These are phyloP conservation scores for Sminthurides bifidus DNA, from an alignment of 1,140 invertebrate genomes.

Conservation along the genomic window DNA sequence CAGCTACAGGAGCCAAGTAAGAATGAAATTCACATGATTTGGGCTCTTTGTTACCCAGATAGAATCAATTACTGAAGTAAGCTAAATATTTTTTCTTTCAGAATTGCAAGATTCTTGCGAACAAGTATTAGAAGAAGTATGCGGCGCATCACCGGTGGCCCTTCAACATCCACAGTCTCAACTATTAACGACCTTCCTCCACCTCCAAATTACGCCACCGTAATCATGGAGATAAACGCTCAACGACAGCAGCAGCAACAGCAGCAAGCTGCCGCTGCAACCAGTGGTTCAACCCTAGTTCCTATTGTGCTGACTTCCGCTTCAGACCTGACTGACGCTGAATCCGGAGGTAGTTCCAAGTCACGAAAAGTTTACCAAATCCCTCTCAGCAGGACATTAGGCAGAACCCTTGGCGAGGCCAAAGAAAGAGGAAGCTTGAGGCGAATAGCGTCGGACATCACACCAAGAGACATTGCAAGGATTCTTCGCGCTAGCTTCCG, in stretches of 20 bases:
- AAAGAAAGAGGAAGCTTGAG: slow-evolving; percentile 21
- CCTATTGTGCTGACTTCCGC: neutral
- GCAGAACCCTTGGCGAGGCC: slow-evolving; percentile 11
- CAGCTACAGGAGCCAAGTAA: slow-evolving; percentile 63
- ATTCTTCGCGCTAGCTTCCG: slow-evolving; percentile 30
- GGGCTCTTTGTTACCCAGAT: neutral
- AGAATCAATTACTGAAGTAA: too few species aligned
- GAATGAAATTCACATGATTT: slow-evolving; percentile 9
- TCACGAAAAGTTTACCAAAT: slow-evolving; percentile 1
- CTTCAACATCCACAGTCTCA: slow-evolving; percentile 32
- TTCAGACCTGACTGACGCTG: neutral
- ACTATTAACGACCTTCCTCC: slow-evolving; percentile 34
- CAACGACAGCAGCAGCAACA: slow-evolving; percentile 11
- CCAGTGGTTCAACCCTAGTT: neutral
- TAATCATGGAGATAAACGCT: slow-evolving; percentile 47
- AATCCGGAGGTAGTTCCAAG: slow-evolving; percentile 3
- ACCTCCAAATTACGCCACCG: slow-evolving; percentile 51
- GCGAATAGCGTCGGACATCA: slow-evolving; percentile 26
- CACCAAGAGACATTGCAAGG: slow-evolving; percentile 28
- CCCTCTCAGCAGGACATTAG: slow-evolving; percentile 18
- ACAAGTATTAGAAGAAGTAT: slow-evolving; percentile 69
- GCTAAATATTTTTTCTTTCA: slow-evolving; percentile 29
- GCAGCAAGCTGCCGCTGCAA: neutral
- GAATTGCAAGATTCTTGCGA: slow-evolving; percentile 62
- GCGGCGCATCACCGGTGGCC: slow-evolving; percentile 48